Evolutionary conservation across 2,888 invertebrate species (phyloP).

Genomic region (Dugesia japonica): DNA sequence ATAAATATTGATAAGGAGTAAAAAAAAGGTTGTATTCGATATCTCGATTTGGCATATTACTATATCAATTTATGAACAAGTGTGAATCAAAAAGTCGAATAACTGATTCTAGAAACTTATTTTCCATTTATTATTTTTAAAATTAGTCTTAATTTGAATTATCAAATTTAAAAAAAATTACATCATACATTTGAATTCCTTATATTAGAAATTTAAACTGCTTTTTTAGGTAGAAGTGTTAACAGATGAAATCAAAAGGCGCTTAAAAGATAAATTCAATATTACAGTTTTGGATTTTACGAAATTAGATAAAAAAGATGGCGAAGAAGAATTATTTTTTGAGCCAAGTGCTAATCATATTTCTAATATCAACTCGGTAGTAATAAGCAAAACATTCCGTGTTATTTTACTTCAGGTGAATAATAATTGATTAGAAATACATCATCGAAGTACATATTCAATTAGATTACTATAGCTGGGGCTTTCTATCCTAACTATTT

Average conservation of each 20-base stretch:
- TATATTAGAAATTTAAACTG: too few species aligned
- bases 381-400: conserved; percentile 6
- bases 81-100: too few species aligned
- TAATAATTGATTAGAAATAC: neutral
- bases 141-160: too few species aligned
- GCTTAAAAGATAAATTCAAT: neutral
- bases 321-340: neutral
- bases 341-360: neutral
- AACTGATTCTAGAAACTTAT: too few species aligned
- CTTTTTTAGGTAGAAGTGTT: neutral
- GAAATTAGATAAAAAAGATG: neutral
- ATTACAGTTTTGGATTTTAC: neutral
- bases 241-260: neutral
- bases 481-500: conserved; percentile 24
- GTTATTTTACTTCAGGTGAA: neutral
- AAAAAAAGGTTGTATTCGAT: too few species aligned
- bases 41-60: too few species aligned
- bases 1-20: too few species aligned
- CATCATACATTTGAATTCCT: too few species aligned
- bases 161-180: too few species aligned
- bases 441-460: too few species aligned
- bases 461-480: conserved; percentile 13
- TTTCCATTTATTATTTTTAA: too few species aligned
- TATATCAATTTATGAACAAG: too few species aligned
- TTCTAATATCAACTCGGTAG: neutral